Conservation (phyloP, 2,888 invertebrate genomes). For the Tryphoninae sp. region DNA sequence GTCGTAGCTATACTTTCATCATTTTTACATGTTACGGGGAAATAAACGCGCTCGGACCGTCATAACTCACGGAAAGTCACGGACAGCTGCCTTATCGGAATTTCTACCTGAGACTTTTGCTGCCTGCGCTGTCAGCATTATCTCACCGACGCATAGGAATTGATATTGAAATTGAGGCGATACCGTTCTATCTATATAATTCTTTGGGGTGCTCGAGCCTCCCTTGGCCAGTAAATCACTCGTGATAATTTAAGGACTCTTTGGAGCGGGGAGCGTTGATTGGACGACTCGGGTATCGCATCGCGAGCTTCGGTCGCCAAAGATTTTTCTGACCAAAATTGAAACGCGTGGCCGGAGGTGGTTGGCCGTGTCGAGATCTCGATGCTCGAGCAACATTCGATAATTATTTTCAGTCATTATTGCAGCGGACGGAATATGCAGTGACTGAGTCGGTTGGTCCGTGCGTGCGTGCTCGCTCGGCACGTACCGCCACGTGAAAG, state of each 20-base stretch:
- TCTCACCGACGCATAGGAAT: background rate
- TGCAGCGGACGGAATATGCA: conserved; percentile 44
- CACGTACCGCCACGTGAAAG: conserved; percentile 25
- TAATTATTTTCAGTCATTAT: conserved; percentile 49
- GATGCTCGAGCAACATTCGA: conserved; percentile 9
- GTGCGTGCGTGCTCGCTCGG: conserved; percentile 28
- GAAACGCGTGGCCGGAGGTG: background rate
- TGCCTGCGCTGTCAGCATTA: background rate
- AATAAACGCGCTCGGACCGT: background rate
- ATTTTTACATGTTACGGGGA: background rate
- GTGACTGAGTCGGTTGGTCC: conserved; percentile 25
- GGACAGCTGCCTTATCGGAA: background rate
- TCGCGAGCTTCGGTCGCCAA: background rate
- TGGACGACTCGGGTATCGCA: conserved; percentile 8
- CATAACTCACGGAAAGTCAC: background rate
- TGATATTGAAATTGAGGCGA: background rate
- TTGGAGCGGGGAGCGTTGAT: conserved; percentile 4
- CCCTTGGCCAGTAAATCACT: background rate
- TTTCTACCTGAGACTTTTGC: background rate
- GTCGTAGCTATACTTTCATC: background rate
- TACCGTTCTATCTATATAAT: background rate
- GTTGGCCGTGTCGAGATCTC: background rate
- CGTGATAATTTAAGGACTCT: conserved; percentile 6
- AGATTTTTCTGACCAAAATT: background rate
- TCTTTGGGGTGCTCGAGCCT: too few relatives aligned